phyloP scores from a whole-genome alignment of 2,797 vertebrate genomes.

The Enteromius unitaeniatus region DNA sequence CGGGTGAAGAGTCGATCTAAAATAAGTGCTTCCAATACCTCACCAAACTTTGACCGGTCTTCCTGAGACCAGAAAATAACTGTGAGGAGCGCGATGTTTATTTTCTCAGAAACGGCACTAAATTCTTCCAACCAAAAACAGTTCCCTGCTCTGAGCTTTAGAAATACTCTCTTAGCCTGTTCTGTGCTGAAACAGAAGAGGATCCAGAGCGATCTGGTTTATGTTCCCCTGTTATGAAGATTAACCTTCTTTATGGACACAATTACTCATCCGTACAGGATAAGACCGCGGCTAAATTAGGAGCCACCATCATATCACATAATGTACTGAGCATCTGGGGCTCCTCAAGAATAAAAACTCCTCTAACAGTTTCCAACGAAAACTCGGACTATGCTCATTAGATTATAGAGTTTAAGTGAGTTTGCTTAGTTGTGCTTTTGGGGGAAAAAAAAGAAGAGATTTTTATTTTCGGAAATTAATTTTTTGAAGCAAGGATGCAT shows the following conservation, averaged over 20 bases:
- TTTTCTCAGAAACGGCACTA: conserved; percentile 32
- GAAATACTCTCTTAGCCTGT: conserved; percentile 1
- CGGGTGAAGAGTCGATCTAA: conserved; percentile 1
- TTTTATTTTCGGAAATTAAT: too few species aligned
- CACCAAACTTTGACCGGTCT: conserved; percentile 22
- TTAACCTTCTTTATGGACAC: conserved; percentile 57
- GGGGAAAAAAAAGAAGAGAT: not conserved
- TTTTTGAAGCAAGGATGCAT: not conserved
- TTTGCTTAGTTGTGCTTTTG: not conserved
- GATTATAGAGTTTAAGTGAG: conserved; percentile 2
- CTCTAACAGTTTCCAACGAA: conserved; percentile 14
- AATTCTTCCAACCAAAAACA: conserved; percentile 10
- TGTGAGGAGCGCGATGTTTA: conserved; percentile 30
- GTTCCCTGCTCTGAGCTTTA: conserved; percentile 12
- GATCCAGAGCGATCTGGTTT: conserved; percentile 47
- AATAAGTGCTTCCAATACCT: conserved; percentile 31
- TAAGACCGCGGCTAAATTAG: conserved; percentile 53
- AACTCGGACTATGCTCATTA: conserved; percentile 16
- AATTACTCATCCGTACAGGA: conserved; percentile 56
- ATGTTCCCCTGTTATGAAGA: conserved; percentile 53
- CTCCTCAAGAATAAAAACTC: conserved; percentile 36
- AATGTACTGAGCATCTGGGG: conserved; percentile 55
- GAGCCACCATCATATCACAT: conserved; percentile 48
- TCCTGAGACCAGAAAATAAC: conserved; percentile 39
- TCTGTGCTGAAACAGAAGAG: conserved; percentile 34